Percentiles rank a stretch among this genome's conserved stretches.
Evolutionary conservation across 2,113 vertebrate species (phyloP).

Genomic region (Zosterops pallidus): DNA sequence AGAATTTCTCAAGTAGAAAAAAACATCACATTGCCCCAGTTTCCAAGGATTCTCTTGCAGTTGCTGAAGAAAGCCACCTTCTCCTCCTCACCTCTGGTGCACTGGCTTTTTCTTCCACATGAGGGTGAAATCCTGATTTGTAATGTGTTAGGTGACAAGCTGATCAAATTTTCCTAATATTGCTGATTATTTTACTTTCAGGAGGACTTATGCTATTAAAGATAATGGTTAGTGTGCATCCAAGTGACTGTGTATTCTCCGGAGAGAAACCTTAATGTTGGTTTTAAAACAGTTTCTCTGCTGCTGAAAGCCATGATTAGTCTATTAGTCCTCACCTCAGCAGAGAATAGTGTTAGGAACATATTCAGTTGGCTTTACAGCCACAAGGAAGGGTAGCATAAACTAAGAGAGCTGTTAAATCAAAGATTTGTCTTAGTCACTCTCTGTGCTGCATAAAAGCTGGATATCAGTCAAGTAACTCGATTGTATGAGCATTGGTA

Average conservation of each 20-base stretch:
- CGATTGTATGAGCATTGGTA: accelerated
- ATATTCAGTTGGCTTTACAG: neutral
- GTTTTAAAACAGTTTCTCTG: neutral
- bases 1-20: neutral
- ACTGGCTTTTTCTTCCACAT: neutral
- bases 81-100: neutral
- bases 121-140: neutral
- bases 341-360: neutral
- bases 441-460: neutral
- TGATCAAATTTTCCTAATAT: neutral
- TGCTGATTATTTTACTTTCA: neutral
- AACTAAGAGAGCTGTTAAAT: neutral
- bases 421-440: neutral
- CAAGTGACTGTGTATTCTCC: neutral
- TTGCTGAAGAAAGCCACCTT: neutral
- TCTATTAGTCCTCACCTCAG: neutral
- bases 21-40: neutral
- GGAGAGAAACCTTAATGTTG: neutral
- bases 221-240: neutral
- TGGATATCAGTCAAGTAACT: neutral
- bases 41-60: neutral
- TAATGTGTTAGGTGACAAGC: neutral
- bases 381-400: neutral
- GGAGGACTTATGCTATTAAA: neutral
- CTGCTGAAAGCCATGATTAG: neutral